Conservation (phyloP, 2,113 vertebrate genomes). For the Gymnogyps californianus region DNA sequence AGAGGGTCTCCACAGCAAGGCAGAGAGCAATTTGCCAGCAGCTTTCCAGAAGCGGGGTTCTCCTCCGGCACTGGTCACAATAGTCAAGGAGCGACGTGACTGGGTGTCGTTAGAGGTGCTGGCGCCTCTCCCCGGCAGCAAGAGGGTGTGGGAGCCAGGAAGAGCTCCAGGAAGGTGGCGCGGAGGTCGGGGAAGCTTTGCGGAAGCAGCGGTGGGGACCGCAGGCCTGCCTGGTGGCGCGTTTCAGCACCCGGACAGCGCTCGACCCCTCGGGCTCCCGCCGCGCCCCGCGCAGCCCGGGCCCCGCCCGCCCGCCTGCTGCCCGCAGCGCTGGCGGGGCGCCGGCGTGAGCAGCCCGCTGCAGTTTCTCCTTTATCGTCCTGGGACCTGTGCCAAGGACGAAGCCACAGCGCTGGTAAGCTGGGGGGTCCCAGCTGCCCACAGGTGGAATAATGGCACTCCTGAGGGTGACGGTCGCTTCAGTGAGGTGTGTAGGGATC, state of each 20-base stretch:
- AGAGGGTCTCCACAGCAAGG: neutral
- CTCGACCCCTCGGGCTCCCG: fast-evolving
- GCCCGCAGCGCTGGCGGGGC: neutral
- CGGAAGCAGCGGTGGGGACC: neutral
- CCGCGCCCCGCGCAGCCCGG: neutral
- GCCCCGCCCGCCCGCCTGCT: neutral
- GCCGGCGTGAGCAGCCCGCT: neutral
- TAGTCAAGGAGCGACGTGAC: neutral
- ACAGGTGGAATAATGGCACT: neutral
- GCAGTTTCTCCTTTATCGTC: neutral
- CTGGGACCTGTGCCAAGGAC: neutral
- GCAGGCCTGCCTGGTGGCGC: fast-evolving
- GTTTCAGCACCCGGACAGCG: neutral
- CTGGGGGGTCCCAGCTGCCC: neutral
- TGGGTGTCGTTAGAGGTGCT: neutral
- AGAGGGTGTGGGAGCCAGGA: neutral
- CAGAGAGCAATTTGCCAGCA: neutral
- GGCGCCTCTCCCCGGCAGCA: neutral
- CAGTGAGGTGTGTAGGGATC: neutral
- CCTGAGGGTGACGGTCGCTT: neutral
- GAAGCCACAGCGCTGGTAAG: neutral
- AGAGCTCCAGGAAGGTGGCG: neutral
- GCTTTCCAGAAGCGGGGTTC: neutral
- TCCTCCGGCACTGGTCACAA: neutral
- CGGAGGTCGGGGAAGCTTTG: neutral